Base-by-base conservation (phyloP, 2,113 vertebrate genomes). In the Carlito syrichta region DNA sequence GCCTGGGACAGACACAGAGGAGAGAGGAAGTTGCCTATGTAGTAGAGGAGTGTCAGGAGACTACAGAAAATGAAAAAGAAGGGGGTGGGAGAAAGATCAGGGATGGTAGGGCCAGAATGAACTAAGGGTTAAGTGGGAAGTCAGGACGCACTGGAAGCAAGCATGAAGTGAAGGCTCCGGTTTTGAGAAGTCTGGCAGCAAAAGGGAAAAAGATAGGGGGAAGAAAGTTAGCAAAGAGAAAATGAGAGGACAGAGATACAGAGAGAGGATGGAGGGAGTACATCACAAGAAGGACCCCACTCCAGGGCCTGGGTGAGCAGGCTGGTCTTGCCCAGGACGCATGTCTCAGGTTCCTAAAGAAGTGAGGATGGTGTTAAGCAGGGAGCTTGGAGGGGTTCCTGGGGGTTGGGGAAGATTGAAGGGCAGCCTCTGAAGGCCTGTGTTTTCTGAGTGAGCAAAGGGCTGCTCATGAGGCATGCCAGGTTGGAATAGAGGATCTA, bases 161-260 rank as follows among this genome's bases (percentile, higher is more conserved):
- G 48, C 38, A 3, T 2, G 27, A 54, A 38, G 30, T 4, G 52
- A 56, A 52, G 43, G 25, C 2, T 4, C 8, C 35, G 25, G 30
- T 60, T 12, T 20, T 17, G 62, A 86, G 82, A 68, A 69, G 38
- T 8, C 35, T 19, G 14, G 56, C 32, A 20, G 27, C 0, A 38
- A 81, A 30, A 7, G 13, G 43, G 30, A 48, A 48, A 45, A 32
- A 23, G 48, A 63, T 3, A n/a, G 6, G 13, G 2, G 13, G 27
- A 17, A 27, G 27, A 45, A 68, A 40, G 14, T 9, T 17, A 11
- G 19, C 32, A 19, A 27, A 30, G 11, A 2, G 12, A 20, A 30
- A 16, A 16, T 5, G 1, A 30, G 45, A 38, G n/a, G 23, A 11
- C 8, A 40, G 68, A 27, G 7, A 2, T 2, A n/a, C n/a, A n/a